These are phyloP conservation scores for Hyperoplus immaculatus DNA, from an alignment of 2,797 vertebrate species.

Conservation along the genomic window DNA sequence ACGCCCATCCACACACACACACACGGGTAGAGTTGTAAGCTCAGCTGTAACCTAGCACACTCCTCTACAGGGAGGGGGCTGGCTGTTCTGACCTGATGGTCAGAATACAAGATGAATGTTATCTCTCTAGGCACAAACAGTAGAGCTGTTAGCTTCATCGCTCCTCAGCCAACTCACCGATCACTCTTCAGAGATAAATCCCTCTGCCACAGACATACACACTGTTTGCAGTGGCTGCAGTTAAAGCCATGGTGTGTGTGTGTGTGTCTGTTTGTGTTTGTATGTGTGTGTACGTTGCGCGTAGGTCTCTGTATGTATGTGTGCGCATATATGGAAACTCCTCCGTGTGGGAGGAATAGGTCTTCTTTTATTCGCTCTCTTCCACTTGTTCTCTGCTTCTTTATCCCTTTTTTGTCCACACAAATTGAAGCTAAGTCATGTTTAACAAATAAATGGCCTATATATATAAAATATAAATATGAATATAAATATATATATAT, in stretches of 20 bases:
- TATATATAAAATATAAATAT: slow-evolving; percentile 77
- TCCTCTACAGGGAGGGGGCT: slow-evolving; percentile 51
- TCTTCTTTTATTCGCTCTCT: slow-evolving; percentile 80
- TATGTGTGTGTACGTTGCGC: slow-evolving; percentile 13
- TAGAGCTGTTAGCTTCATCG: slow-evolving; percentile 70
- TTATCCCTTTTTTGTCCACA: slow-evolving; percentile 75
- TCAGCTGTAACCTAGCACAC: slow-evolving; percentile 78
- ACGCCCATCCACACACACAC: slow-evolving; percentile 28
- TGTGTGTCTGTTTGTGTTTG: slow-evolving; percentile 26
- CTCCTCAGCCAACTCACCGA: slow-evolving; percentile 58
- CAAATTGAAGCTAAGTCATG: slow-evolving; percentile 76
- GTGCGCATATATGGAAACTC: slow-evolving; percentile 63
- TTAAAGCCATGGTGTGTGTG: slow-evolving; percentile 31
- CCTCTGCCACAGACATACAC: slow-evolving; percentile 72
- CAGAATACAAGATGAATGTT: slow-evolving; percentile 79
- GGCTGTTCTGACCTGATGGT: slow-evolving; percentile 72
- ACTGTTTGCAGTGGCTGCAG: slow-evolving; percentile 69
- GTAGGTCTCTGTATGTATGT: slow-evolving; percentile 30
- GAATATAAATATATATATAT: slow-evolving; percentile 75
- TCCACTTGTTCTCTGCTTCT: slow-evolving; percentile 76
- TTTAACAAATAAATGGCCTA: slow-evolving; percentile 81
- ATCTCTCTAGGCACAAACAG: slow-evolving; percentile 81
- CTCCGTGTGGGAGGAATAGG: slow-evolving; percentile 66
- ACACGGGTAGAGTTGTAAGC: slow-evolving; percentile 57
- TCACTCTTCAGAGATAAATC: slow-evolving; percentile 72